Base-by-base conservation (phyloP, 2,797 vertebrate species). In the Myotis myotis region DNA sequence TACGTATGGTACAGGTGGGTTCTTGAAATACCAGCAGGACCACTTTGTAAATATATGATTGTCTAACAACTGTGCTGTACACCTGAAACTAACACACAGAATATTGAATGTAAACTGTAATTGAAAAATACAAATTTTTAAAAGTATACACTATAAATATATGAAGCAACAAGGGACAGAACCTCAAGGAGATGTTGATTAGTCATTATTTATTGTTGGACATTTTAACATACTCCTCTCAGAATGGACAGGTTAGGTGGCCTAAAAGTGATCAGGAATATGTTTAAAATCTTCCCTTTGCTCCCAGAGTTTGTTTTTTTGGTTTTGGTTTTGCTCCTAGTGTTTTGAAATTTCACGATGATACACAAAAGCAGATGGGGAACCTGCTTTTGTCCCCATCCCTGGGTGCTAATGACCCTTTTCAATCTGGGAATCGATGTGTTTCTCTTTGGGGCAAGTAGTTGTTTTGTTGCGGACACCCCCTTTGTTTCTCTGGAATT, bases 241-340 rank as follows among this genome's bases (percentile, higher is more conserved):
- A 62, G 71, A 89, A 51, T 53, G 53, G 62, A 70, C 55, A 41
- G 41, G 82, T 68, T 30, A 90, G 55, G 20, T 55, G 16, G 47
- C 76, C 74, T 94, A 55, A 88, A 95, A 94, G 68, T 71, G 71
- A 41, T 49, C 55, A 68, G 19, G 88, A 74, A 36, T 71, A 20
- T 49, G 36, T 64, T 0, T 1, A n/a, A 28, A 4, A 30, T 30
- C 28, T 57, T 70, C 8, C 87, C 23, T 88, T 89, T 93, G 83
- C 30, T 95, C 20, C 44, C 12, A 22, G 19, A 68, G 62, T 81
- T 74, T 28, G 13, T 15, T 62, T 12, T 60, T 22, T 30, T 30
- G 5, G 5, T 28, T 62, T 30, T 30, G 30, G 13, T 62, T 88
- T 93, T 93, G 70, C 33, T 96, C 20, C 44, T 16, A 15, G 16